Conservation (phyloP, 2,888 invertebrate species). For the Gisinianus flammeolus region DNA sequence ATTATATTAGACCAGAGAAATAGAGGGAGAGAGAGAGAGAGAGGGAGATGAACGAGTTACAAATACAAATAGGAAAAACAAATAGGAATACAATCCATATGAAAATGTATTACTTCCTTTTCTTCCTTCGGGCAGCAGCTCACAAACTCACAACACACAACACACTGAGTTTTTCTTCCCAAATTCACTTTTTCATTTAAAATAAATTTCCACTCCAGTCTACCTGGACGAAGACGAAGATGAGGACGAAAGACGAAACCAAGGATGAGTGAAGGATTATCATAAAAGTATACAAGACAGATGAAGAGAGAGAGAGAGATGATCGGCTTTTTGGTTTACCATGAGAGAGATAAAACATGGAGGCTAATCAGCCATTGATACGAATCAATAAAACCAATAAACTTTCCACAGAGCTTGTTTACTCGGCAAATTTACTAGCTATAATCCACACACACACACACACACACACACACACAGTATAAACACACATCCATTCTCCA, state of each 20-base stretch:
- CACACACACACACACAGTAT: too few relatives aligned
- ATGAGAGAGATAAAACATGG: not conserved
- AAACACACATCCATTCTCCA: not conserved
- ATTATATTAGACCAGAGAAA: not conserved
- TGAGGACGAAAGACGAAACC: not conserved
- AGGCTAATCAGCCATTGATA: not conserved
- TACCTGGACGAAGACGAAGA: not conserved
- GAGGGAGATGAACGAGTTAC: too few relatives aligned
- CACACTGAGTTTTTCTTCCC: too few relatives aligned
- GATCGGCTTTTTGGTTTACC: not conserved
- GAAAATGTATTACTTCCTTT: too few relatives aligned
- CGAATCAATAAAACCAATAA: not conserved
- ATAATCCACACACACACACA: too few relatives aligned
- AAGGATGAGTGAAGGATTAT: not conserved
- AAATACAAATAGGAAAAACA: not conserved
- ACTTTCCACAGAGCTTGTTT: not conserved
- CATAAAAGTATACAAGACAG: not conserved
- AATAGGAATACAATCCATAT: too few relatives aligned
- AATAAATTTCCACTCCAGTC: too few relatives aligned
- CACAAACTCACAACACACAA: too few relatives aligned
- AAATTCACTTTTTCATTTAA: too few relatives aligned
- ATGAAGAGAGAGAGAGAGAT: not conserved
- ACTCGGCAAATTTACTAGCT: not conserved
- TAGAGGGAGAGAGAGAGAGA: too few relatives aligned
- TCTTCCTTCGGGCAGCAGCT: too few relatives aligned